Base-by-base conservation (phyloP, 2,113 vertebrate genomes). In the Clarias batrachus region DNA sequence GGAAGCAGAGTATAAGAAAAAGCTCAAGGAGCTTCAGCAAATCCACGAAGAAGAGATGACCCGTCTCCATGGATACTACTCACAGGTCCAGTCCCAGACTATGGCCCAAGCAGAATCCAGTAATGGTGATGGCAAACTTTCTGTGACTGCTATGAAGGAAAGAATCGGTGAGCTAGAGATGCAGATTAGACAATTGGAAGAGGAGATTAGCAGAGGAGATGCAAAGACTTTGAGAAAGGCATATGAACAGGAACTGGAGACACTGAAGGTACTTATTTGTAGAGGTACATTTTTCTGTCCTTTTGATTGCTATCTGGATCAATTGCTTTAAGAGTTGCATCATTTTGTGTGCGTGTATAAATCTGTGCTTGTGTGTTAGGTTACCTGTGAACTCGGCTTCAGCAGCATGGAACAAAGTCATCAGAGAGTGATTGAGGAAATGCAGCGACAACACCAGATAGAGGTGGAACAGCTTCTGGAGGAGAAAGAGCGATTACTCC, bases 401-500 rank as follows among this genome's bases (percentile, higher is more conserved):
- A 93, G 93, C 65, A 96, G 96, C 57, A 96, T 98, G 96, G 96
- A 98, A 88, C 96, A 97, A 82, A 96, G 95, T 0, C 96, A 99
- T 88, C 96, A 96, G 92, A 95, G 97, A 89, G 96, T 97, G 90
- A 95, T 98, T 0, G 93, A 94, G 81, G 97, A 99, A 82, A 91
- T 99, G 37, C 96, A 97, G 93, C 94, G 96, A 91, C 96, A 97
- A 91, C 97, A 98, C 92, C 96, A 97, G 88, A 93, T 94, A 83
- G 97, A 99, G 91, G 94, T 98, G 87, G 96, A 96, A 88, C 96
- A 96, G 70, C 94, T 98, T 81, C 91, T 94, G 21, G 95, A 96
- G 78, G 97, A 99, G 93, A 98, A 96, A 48, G 97, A 99, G 48
- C 94, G 96, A 79, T 95, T 97, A 85, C 94, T 99, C 87, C 96